Conservation (phyloP, 2,888 invertebrate species). For the Neocrepidodera transversa region DNA sequence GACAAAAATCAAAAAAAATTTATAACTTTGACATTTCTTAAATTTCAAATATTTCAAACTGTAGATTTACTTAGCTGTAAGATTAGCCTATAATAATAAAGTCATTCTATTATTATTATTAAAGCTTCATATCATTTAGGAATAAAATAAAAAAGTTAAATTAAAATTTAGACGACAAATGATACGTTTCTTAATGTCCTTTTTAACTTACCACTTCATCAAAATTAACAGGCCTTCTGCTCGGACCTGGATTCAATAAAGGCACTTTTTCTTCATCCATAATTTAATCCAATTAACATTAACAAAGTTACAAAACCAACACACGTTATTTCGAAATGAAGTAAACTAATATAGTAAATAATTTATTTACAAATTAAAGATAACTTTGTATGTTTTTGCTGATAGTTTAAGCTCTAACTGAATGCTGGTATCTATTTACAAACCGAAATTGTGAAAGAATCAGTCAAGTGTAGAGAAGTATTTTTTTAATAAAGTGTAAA, state of each 20-base stretch:
- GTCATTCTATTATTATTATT: no score
- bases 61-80: no score
- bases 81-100: no score
- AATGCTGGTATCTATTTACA: not conserved
- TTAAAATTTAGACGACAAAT: no score
- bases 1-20: no score
- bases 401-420: not conserved
- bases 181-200: no score
- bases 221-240: not conserved
- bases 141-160: no score
- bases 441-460: slow-evolving; percentile 7
- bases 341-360: not conserved
- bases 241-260: not conserved
- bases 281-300: not conserved
- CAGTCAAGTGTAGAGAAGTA: slow-evolving; percentile 14
- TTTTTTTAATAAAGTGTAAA: slow-evolving; percentile 19
- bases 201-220: not conserved
- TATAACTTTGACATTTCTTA: no score
- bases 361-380: not conserved
- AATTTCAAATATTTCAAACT: no score
- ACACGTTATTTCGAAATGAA: not conserved
- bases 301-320: not conserved
- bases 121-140: no score
- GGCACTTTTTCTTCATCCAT: not conserved
- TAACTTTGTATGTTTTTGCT: not conserved